Conservation (phyloP, 1,140 invertebrate genomes). For the Sinella curviseta region DNA sequence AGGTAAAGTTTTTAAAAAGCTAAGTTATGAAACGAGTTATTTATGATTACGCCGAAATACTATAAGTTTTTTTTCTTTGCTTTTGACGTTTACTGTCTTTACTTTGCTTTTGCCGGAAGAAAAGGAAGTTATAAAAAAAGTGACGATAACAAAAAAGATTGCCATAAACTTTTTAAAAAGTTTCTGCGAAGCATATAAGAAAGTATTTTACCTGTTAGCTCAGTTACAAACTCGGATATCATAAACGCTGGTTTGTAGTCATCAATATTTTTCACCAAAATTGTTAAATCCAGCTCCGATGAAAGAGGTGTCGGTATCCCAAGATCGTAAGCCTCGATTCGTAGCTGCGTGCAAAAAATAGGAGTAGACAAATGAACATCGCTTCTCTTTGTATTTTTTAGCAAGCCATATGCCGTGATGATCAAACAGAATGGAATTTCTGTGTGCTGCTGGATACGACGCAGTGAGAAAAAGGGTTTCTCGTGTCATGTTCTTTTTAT, state of each 20-base stretch:
- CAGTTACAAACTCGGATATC: slow-evolving; percentile 68
- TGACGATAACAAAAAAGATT: neutral
- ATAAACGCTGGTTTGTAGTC: slow-evolving; percentile 85
- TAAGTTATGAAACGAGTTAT: neutral
- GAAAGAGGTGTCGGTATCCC: slow-evolving; percentile 80
- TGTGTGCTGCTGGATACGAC: neutral
- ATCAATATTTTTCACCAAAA: slow-evolving; percentile 85
- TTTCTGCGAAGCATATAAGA: neutral
- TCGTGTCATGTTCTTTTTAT: neutral
- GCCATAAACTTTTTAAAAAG: too few relatives aligned
- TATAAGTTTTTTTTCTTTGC: neutral
- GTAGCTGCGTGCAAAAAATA: slow-evolving; percentile 63
- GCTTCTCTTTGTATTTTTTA: neutral
- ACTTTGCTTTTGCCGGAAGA: too few relatives aligned
- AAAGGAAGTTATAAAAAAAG: neutral
- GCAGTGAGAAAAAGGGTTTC: neutral
- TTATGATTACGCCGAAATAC: neutral
- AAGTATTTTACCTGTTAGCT: slow-evolving; percentile 67
- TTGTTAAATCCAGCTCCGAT: slow-evolving; percentile 82
- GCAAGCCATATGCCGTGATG: neutral
- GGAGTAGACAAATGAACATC: slow-evolving; percentile 39
- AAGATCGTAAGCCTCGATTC: slow-evolving; percentile 85
- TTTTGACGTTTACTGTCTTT: too few relatives aligned
- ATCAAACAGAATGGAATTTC: neutral
- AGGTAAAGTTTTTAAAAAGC: neutral